Evolutionary conservation across 2,888 invertebrate genomes (phyloP).

Genomic region (Ichneumon xanthorius): DNA sequence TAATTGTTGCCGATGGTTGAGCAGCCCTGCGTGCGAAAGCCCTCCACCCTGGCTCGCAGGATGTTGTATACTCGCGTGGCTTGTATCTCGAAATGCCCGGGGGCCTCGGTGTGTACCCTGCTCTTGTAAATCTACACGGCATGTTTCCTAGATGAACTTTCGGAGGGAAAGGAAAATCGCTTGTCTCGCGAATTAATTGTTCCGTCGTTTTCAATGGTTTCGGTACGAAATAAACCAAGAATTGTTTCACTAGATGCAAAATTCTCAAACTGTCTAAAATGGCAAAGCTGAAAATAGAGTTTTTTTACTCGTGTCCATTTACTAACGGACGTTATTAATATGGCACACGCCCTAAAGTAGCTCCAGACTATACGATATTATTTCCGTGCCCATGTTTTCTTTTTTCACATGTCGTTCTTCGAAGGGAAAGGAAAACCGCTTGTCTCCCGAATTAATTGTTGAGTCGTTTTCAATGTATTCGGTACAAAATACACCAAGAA

Average conservation of each 20-base stretch:
- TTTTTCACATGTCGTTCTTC: constrained; percentile 31
- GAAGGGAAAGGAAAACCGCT: not conserved
- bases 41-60: constrained; percentile 5
- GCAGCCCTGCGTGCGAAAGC: constrained; percentile 53
- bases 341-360: not conserved
- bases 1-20: constrained; percentile 66
- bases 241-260: not conserved
- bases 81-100: constrained; percentile 43
- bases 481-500: not conserved
- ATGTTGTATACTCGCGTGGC: constrained; percentile 31
- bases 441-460: constrained; percentile 37
- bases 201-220: not conserved
- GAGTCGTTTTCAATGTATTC: not conserved
- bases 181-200: constrained; percentile 42
- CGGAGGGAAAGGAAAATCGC: constrained; percentile 7
- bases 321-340: not conserved
- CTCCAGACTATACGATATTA: constrained; percentile 14
- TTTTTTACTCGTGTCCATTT: constrained; percentile 16
- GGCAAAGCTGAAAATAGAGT: constrained; percentile 23
- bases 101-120: constrained; percentile 47
- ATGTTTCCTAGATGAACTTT: not conserved
- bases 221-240: not conserved
- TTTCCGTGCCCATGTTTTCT: constrained; percentile 28
- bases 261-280: not conserved
- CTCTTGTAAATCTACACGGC: constrained; percentile 48